A percentile compares a stretch with the other conserved stretches of the same genome.
phyloP scores from a whole-genome alignment of 2,888 invertebrate species.

The Lepidocyrtinus sp. region DNA sequence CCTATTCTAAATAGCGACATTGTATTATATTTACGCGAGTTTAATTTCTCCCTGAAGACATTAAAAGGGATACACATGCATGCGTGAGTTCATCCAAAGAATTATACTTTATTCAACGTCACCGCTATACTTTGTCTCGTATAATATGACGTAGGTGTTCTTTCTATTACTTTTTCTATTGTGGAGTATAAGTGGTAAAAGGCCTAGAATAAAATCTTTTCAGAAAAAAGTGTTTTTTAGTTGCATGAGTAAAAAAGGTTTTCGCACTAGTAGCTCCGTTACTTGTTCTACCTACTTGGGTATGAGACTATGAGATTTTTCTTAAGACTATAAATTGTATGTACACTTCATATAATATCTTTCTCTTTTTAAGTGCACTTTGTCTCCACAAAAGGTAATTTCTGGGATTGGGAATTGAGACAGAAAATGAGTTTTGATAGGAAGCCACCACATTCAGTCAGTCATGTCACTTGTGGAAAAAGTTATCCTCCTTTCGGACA shows the following conservation, averaged over 20 bases:
- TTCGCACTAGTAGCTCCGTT: constrained; percentile 66
- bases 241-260: constrained; percentile 54
- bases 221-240: constrained; percentile 46
- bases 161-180: constrained; percentile 31
- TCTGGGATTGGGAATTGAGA: constrained; percentile 10
- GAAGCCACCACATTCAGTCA: not conserved
- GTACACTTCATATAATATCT: not conserved
- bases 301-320: constrained; percentile 1
- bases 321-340: constrained; percentile 23
- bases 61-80: constrained; percentile 23
- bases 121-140: too few species aligned
- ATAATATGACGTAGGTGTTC: constrained; percentile 30
- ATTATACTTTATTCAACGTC: too few species aligned
- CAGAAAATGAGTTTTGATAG: constrained; percentile 15
- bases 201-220: constrained; percentile 23
- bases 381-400: constrained; percentile 13
- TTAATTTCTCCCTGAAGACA: constrained; percentile 22
- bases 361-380: not conserved
- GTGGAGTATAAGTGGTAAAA: constrained; percentile 6
- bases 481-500: too few species aligned
- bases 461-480: not conserved
- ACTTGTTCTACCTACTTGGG: constrained; percentile 59
- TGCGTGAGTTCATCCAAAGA: constrained; percentile 18
- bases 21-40: constrained; percentile 17
- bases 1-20: constrained; percentile 10